Evolutionary conservation across 1,140 invertebrate species (phyloP).

Genomic region (Leptestheria dahalacensis): DNA sequence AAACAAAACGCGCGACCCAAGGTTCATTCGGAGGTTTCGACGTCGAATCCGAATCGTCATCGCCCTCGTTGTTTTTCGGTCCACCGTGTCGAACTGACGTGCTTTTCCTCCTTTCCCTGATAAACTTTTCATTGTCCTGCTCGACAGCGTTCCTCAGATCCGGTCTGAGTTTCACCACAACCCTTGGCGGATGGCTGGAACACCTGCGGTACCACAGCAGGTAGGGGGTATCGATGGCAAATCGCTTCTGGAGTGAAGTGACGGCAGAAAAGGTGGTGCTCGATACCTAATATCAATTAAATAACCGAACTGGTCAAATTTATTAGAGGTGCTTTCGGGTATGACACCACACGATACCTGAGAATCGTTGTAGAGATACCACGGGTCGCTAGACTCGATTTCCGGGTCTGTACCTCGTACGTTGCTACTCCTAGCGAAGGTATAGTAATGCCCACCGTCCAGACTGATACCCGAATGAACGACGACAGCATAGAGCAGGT

Average conservation of each 20-base stretch:
- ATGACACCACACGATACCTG: slow-evolving; percentile 40
- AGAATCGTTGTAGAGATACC: slow-evolving; percentile 70
- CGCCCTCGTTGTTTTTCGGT: background rate
- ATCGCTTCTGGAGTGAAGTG: slow-evolving; percentile 34
- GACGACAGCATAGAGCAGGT: slow-evolving; percentile 60
- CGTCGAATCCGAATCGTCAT: background rate
- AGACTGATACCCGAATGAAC: slow-evolving; percentile 65
- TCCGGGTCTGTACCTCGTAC: slow-evolving; percentile 10
- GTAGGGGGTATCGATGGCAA: slow-evolving; percentile 60
- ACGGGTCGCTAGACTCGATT: slow-evolving; percentile 35
- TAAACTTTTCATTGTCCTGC: slow-evolving; percentile 30
- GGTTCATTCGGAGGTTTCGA: background rate
- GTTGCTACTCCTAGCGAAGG: slow-evolving; percentile 28
- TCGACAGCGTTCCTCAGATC: slow-evolving; percentile 32
- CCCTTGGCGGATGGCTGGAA: slow-evolving; percentile 25
- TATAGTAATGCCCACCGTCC: slow-evolving; percentile 75
- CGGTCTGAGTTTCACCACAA: slow-evolving; percentile 27
- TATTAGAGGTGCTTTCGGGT: background rate
- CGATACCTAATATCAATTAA: slow-evolving; percentile 16
- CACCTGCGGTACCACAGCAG: slow-evolving; percentile 53
- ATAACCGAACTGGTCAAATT: background rate
- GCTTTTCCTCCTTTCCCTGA: slow-evolving; percentile 21
- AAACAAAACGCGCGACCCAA: background rate
- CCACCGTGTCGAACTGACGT: background rate
- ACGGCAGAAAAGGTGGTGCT: slow-evolving; percentile 43